Evolutionary conservation across 1,140 invertebrate species (phyloP).

Genomic region (Lucilia sericata): DNA sequence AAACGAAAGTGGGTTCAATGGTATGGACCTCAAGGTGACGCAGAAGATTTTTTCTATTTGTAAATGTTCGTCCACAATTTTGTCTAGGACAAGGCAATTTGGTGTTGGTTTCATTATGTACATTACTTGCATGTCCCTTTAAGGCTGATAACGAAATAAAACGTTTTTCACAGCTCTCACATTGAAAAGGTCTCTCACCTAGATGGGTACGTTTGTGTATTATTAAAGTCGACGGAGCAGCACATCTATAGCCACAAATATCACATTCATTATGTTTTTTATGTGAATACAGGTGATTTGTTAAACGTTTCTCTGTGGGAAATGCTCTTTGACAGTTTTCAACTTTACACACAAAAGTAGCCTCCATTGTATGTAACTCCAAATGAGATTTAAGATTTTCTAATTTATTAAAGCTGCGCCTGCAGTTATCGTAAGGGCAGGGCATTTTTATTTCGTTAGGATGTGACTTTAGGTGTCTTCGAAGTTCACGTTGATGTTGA

Average conservation of each 20-base stretch:
- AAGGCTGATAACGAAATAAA: slow-evolving; percentile 76
- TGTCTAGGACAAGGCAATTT: too few relatives aligned
- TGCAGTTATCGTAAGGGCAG: background rate
- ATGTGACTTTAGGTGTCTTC: too few relatives aligned
- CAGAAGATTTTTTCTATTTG: too few relatives aligned
- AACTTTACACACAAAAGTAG: background rate
- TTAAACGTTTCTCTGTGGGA: background rate
- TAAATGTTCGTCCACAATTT: too few relatives aligned
- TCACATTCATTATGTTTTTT: too few relatives aligned
- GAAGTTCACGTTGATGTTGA: too few relatives aligned
- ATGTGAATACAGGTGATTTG: background rate
- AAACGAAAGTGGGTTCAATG: too few relatives aligned
- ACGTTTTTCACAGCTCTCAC: slow-evolving; percentile 78
- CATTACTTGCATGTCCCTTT: slow-evolving; percentile 72
- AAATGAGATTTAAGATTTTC: background rate
- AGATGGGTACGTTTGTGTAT: background rate
- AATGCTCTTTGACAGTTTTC: background rate
- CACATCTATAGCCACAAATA: too few relatives aligned
- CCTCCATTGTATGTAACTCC: background rate
- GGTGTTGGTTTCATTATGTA: slow-evolving; percentile 68
- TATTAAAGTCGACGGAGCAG: too few relatives aligned
- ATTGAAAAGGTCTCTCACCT: slow-evolving; percentile 75
- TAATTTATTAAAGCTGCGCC: too few relatives aligned
- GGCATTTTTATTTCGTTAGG: too few relatives aligned
- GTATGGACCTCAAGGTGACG: too few relatives aligned